Evolutionary conservation across 2,113 vertebrate genomes (phyloP), one percentile per base, ranked within the genome.

Genomic region (Brienomyrus brachyistius): DNA sequence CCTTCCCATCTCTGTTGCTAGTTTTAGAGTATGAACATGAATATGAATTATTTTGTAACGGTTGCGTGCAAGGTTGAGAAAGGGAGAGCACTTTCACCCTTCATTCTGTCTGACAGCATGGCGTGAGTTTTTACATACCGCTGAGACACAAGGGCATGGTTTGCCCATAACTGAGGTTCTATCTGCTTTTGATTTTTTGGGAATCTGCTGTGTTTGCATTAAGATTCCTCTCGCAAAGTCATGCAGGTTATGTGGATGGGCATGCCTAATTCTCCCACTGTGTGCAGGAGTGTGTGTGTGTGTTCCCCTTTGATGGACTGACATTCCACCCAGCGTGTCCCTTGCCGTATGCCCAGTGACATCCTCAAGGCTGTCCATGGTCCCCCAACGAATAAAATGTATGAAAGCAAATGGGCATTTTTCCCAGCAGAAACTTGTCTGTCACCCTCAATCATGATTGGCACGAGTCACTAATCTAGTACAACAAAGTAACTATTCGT

Each of bases 401-500:
- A 80, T 80, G 74, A 80, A 43, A 80, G 74, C 74, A 80, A 47
- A 84, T 84, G 82, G 82, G 40, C 82, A 47, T 48, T 45, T 48
- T 48, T 11, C 82, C 74, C 45, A 48, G 45, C 82, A 84, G 23
- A 84, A 84, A 84, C 17, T 77, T 11, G 66, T 35, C 31, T 47
- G 43, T 48, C 40, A 84, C 8, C 23, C 19, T 84, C 19, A 48
- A 17, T 80, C 35, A 48, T 10, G 82, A 84, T 47, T 47, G 82
- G 43, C 40, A 48, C 23, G 45, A 84, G 21, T 48, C 82, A n/a
- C 45, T 84, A 48, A 80, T 80, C 74, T 43, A 80, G 35, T 43
- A 80, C 74, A 80, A 84, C 21, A 48, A 48, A 84, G 19, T 10
- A 23, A 23, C 40, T 84, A 93, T 94, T 92, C 94, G 95, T 95